Evolutionary conservation across 2,888 invertebrate genomes (phyloP), one percentile per base, ranked within the genome.

Genomic region (Diadromus collaris): DNA sequence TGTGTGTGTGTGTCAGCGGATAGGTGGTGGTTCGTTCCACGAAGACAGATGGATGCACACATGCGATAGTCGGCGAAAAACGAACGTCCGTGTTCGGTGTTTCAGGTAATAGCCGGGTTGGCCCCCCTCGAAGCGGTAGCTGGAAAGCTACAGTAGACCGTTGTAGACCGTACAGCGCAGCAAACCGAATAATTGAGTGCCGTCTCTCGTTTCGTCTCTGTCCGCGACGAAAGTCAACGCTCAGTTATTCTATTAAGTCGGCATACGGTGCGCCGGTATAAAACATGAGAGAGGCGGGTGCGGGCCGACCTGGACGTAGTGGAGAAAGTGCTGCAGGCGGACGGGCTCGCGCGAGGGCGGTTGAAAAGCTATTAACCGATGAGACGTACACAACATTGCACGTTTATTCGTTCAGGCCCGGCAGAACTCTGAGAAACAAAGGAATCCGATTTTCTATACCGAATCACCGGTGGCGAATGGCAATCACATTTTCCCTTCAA

Each of bases 161-260:
- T n/a, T n/a, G n/a, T n/a, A n/a, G n/a, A n/a, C 44, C 41, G 41
- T 29, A 29, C 44, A 38, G 58, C 72, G 68, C 72, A 68, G 46
- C 72, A 69, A 73, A 68, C 78, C 78, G 80, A 81, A 83, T 86
- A 86, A 86, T 86, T 85, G 82, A 86, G 80, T 77, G 76, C 78
- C 56, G 82, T 78, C 64, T 72, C 75, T 38, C 61, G 71, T 58
- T 71, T 75, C 74, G 68, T 78, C 79, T 83, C 82, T 83, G 58
- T 85, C 82, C 84, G 78, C 80, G 81, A 76, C 72, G 81, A 82
- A 81, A 85, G 83, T 85, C 83, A 82, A 86, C 81, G 84, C 83
- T 85, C 80, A 84, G 85, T 85, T 87, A 87, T 87, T 87, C 86
- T 84, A 87, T 87, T 85, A 86, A 85, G 80, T 80, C 78, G 65